Conservation (phyloP, 2,888 invertebrate species). For the Blera fallax region DNA sequence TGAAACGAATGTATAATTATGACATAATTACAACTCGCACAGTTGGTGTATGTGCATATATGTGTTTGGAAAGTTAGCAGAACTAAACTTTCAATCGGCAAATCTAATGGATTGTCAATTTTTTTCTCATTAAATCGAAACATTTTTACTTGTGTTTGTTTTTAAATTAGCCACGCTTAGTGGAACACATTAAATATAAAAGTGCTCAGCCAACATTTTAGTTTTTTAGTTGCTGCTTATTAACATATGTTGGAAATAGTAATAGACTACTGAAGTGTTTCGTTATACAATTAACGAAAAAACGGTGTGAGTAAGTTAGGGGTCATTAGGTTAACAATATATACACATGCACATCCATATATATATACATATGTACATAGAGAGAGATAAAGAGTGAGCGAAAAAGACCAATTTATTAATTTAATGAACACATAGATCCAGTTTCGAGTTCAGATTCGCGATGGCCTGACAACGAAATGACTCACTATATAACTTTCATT, state of each 20-base stretch:
- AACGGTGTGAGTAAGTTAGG: too few relatives aligned
- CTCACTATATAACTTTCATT: neutral
- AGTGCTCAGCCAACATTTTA: neutral
- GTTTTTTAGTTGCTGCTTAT: neutral
- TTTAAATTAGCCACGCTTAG: neutral
- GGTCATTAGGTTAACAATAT: too few relatives aligned
- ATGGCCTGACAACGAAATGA: neutral
- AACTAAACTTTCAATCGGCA: neutral
- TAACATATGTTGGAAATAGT: too few relatives aligned
- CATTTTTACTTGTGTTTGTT: neutral
- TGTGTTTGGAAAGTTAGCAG: neutral
- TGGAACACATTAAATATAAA: neutral
- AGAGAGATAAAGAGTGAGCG: neutral
- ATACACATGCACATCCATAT: too few relatives aligned
- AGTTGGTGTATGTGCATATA: neutral
- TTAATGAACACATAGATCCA: neutral
- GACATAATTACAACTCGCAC: conserved; percentile 25
- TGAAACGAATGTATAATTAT: conserved; percentile 1
- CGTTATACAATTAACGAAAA: too few relatives aligned
- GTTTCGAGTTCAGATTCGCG: neutral
- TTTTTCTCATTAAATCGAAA: too few relatives aligned
- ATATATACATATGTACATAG: too few relatives aligned
- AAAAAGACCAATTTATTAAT: neutral
- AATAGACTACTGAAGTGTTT: too few relatives aligned
- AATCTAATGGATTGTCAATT: neutral